Percentiles rank a stretch among this genome's conserved stretches.
Conservation (phyloP, 1,140 invertebrate species). For the Drosophila sulfurigaster region DNA sequence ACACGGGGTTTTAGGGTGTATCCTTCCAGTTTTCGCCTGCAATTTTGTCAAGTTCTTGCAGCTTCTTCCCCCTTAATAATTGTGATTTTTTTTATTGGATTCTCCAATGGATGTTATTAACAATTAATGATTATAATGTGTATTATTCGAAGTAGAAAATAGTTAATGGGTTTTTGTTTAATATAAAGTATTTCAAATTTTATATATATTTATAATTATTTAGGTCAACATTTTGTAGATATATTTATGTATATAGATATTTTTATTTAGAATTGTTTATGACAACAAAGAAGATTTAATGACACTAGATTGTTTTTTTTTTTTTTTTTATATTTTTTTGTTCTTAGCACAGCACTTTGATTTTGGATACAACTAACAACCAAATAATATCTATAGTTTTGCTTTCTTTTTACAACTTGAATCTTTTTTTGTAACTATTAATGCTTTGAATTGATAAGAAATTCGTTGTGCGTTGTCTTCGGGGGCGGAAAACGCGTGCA, state of each 20-base stretch:
- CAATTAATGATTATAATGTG: slow-evolving; percentile 25
- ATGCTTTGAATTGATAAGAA: slow-evolving; percentile 58
- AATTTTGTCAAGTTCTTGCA: slow-evolving; percentile 57
- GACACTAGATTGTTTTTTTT: slow-evolving; percentile 32
- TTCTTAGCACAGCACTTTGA: slow-evolving; percentile 67
- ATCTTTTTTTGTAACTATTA: slow-evolving; percentile 49
- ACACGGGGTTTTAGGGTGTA: slow-evolving; percentile 49
- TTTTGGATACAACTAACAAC: slow-evolving; percentile 72
- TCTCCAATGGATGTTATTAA: slow-evolving; percentile 18
- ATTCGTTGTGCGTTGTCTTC: slow-evolving; percentile 69
- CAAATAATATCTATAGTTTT: slow-evolving; percentile 81
- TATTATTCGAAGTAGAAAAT: slow-evolving; percentile 70
- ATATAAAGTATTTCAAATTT: slow-evolving; percentile 28
- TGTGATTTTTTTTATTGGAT: slow-evolving; percentile 23
- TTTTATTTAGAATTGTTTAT: slow-evolving; percentile 26
- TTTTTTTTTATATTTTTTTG: slow-evolving; percentile 40
- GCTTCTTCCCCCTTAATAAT: slow-evolving; percentile 31
- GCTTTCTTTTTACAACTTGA: slow-evolving; percentile 34
- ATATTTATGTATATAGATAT: slow-evolving; percentile 41
- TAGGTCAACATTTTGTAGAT: slow-evolving; percentile 67
- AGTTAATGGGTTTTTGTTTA: slow-evolving; percentile 39
- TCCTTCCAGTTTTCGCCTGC: slow-evolving; percentile 52
- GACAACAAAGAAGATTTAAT: slow-evolving; percentile 45
- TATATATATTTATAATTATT: slow-evolving; percentile 22
- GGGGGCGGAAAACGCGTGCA: slow-evolving; percentile 19